Evolutionary conservation across 1,140 invertebrate genomes (phyloP).

Genomic region (Physella acuta): DNA sequence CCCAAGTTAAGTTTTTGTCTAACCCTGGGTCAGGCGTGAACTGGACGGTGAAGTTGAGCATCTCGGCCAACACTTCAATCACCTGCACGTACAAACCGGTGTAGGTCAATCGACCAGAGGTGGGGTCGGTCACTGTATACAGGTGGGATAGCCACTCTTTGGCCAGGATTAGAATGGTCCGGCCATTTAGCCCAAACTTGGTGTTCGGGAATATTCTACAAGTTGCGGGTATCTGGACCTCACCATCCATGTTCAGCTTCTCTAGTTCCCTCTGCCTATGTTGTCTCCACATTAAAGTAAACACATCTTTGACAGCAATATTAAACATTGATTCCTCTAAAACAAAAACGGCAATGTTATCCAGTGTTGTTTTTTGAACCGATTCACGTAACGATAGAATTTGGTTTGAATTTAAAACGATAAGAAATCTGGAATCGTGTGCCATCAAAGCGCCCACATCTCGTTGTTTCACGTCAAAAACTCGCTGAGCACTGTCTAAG

Average conservation of each 20-base stretch:
- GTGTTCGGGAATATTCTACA: not conserved
- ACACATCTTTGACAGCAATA: not conserved
- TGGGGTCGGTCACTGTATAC: not conserved
- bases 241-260: not conserved
- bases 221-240: not conserved
- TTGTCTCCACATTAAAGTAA: not conserved
- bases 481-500: not conserved
- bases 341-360: not conserved
- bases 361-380: no score
- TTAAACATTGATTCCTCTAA: not conserved
- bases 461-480: not conserved
- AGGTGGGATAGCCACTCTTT: not conserved
- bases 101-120: not conserved
- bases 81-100: not conserved
- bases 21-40: not conserved
- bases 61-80: not conserved
- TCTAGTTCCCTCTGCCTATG: not conserved
- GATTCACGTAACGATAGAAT: no score
- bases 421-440: not conserved
- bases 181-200: not conserved
- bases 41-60: not conserved
- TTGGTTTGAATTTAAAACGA: not conserved
- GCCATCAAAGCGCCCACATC: not conserved
- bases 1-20: not conserved
- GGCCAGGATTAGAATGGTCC: not conserved